phyloP scores from a whole-genome alignment of 2,113 vertebrate species.

The Xenopus laevis region DNA sequence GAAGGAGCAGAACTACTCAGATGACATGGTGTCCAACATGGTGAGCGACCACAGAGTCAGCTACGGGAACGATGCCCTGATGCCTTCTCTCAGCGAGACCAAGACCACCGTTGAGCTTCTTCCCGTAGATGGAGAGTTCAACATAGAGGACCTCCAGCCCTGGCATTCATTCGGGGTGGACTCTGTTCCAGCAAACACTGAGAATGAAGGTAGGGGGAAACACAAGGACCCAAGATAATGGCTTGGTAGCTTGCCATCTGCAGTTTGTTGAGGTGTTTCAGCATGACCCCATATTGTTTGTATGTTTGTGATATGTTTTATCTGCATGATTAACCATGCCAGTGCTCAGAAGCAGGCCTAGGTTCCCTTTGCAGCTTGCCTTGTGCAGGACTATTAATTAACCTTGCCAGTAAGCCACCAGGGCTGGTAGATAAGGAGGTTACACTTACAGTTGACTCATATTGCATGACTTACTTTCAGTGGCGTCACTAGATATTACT shows the following conservation, averaged over 20 bases:
- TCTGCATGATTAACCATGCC: slow-evolving; percentile 8
- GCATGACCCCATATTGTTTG: background rate
- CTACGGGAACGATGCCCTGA: slow-evolving; percentile 95
- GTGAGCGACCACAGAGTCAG: slow-evolving; percentile 91
- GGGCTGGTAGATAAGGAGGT: too few relatives aligned
- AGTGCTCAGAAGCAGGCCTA: too few relatives aligned
- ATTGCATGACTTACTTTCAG: too few relatives aligned
- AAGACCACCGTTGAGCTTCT: slow-evolving; percentile 85
- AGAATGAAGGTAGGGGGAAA: slow-evolving; percentile 81
- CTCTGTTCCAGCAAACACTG: slow-evolving; percentile 88
- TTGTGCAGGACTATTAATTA: too few relatives aligned
- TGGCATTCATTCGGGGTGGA: slow-evolving; percentile 90
- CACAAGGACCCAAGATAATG: background rate
- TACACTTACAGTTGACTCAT: too few relatives aligned
- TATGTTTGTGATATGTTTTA: slow-evolving; percentile 45
- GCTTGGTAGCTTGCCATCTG: slow-evolving; percentile 1
- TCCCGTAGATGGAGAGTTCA: slow-evolving; percentile 79
- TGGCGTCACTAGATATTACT: too few relatives aligned
- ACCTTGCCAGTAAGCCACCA: too few relatives aligned
- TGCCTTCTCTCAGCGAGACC: slow-evolving; percentile 87
- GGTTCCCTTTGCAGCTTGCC: too few relatives aligned
- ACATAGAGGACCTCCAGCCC: slow-evolving; percentile 82
- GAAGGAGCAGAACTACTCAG: slow-evolving; percentile 91
- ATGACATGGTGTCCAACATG: slow-evolving; percentile 89
- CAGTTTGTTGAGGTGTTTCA: background rate